Evolutionary conservation across 2,888 invertebrate species (phyloP).

Genomic region (Drosophila mettleri): DNA sequence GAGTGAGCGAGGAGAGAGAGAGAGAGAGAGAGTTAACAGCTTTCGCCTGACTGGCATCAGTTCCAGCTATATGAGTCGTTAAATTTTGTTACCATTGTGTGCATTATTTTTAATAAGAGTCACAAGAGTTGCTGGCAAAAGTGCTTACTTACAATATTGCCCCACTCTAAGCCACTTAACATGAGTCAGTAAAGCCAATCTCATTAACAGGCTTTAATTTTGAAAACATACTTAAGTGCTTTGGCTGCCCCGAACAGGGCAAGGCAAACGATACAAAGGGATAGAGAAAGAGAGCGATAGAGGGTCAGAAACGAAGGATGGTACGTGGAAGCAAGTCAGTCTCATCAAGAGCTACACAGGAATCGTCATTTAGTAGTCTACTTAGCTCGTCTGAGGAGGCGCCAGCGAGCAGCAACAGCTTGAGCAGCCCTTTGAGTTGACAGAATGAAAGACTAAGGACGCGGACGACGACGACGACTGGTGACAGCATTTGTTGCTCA

Average conservation of each 20-base stretch:
- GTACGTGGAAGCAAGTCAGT: background rate
- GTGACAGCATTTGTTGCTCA: conserved; percentile 73
- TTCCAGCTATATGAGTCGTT: conserved; percentile 26
- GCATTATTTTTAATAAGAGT: conserved; percentile 75
- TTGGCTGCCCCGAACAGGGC: conserved; percentile 20
- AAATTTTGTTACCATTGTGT: conserved; percentile 63
- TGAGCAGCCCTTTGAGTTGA: conserved; percentile 65
- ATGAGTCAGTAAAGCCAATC: conserved; percentile 79
- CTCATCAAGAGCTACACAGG: conserved; percentile 41
- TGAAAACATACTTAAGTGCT: conserved; percentile 79
- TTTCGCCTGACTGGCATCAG: conserved; percentile 5
- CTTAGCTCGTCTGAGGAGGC: conserved; percentile 78
- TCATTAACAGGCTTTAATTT: conserved; percentile 81
- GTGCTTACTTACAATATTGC: conserved; percentile 75
- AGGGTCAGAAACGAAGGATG: background rate
- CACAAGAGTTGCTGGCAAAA: conserved; percentile 29
- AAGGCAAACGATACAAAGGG: conserved; percentile 11
- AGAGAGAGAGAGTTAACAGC: background rate
- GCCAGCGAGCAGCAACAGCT: conserved; percentile 67
- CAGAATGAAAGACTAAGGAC: conserved; percentile 9
- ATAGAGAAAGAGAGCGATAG: background rate
- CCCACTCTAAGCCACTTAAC: conserved; percentile 79
- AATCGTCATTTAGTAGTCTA: conserved; percentile 79
- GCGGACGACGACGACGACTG: conserved; percentile 22
- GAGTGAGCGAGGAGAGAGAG: background rate